Evolutionary conservation across 2,113 vertebrate species (phyloP).

Genomic region (Cromileptes altivelis): DNA sequence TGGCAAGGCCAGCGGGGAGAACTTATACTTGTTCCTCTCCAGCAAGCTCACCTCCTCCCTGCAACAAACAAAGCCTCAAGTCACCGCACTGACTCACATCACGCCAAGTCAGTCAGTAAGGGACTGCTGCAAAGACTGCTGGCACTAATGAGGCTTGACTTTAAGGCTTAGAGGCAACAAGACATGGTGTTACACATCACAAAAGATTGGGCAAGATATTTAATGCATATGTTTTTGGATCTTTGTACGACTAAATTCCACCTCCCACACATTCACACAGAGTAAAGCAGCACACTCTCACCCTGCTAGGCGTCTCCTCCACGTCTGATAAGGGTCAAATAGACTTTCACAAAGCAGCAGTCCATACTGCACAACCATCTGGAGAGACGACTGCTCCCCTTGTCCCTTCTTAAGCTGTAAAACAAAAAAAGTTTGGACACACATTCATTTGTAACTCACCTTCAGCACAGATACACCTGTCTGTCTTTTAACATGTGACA

Average conservation of each 20-base stretch:
- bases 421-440: constrained; percentile 21
- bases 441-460: constrained; percentile 33
- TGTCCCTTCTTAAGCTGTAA: constrained; percentile 86
- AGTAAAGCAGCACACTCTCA: constrained; percentile 75
- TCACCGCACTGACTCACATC: constrained; percentile 49
- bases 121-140: background rate
- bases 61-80: constrained; percentile 64
- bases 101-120: constrained; percentile 16
- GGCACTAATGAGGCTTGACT: constrained; percentile 33
- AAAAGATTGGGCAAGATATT: constrained; percentile 57
- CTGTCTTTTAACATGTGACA: constrained; percentile 9
- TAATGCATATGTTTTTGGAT: constrained; percentile 12
- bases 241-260: constrained; percentile 49
- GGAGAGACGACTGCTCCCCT: constrained; percentile 78
- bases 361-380: constrained; percentile 86
- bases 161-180: constrained; percentile 35
- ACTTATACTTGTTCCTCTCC: constrained; percentile 98
- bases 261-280: constrained; percentile 62
- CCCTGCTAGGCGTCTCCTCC: constrained; percentile 92
- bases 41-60: constrained; percentile 92
- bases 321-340: constrained; percentile 96
- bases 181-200: constrained; percentile 35
- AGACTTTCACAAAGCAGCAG: constrained; percentile 93
- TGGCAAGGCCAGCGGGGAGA: constrained; percentile 88
- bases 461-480: background rate